Evolutionary conservation across 64 coral and sea anemone genomes (phyloP), one percentile per base, ranked within the genome.

Genomic region (Cladopsammia gracilis): DNA sequence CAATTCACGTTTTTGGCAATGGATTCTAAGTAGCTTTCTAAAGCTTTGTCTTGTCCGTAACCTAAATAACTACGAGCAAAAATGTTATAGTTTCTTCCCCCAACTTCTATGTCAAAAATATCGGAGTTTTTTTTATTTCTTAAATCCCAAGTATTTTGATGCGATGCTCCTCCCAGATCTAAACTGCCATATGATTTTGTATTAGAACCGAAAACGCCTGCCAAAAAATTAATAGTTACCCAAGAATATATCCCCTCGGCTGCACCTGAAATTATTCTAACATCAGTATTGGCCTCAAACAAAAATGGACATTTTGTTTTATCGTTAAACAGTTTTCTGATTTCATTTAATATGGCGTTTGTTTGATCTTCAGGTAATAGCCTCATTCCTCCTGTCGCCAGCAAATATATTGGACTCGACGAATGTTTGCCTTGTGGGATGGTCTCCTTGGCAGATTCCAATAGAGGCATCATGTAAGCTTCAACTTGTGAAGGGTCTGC

Each of bases 381-480:
- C 42, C 89, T 51, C 89, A 91, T 91, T 22, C 89, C 89, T 48
- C 78, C 89, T 0, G 89, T 91, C 34, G 78, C 89, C 6, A 91
- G 70, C 16, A 91, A 49, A 22, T 24, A 76, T n/a, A 91, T 62
- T 1, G 77, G 64, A 22, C 64, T 84, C 0, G 62, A 7, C 3
- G 66, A n/a, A 9, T 83, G 77, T 12, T 91, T 83, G 11, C 84
- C 53, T 61, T 73, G 62, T 57, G 89, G 89, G 5, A 91, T 80
- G 53, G 80, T 61, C 11, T 60, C 73, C 78, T 71, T 71, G 11
- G 68, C 89, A 7, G 25, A 54, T 7, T 91, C 78, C 47, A 91
- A 26, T 16, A 91, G 69, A 48, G 89, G 77, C 44, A 44, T 71
- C 19, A 91, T 54, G 47, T 91, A 91, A 0, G n/a, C 53, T 18